Evolutionary conservation across 2,888 invertebrate genomes (phyloP).

Genomic region (Stenodera caucasica): DNA sequence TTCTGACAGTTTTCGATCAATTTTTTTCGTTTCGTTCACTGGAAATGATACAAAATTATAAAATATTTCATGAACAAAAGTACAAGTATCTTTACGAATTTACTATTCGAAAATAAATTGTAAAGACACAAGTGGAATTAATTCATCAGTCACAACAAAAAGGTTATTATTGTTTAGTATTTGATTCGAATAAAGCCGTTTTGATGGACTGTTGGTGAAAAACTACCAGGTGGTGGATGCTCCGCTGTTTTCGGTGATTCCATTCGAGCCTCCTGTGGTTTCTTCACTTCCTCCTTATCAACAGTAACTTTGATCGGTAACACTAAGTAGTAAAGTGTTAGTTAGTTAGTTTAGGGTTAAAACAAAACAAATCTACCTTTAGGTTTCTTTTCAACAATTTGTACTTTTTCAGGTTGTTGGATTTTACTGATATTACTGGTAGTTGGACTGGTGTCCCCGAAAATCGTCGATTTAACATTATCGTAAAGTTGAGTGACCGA

Average conservation of each 20-base stretch:
- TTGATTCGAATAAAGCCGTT: background rate
- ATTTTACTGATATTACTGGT: background rate
- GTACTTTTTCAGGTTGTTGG: slow-evolving; percentile 8
- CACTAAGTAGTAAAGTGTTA: slow-evolving; percentile 8
- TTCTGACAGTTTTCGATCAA: slow-evolving; percentile 43
- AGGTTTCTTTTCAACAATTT: slow-evolving; percentile 15
- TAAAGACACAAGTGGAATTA: background rate
- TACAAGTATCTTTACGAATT: too few species aligned
- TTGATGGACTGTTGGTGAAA: background rate
- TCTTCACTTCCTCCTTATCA: slow-evolving; percentile 34
- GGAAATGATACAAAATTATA: background rate
- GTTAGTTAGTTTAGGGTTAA: too few species aligned
- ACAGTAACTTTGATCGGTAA: slow-evolving; percentile 37
- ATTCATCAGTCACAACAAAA: background rate
- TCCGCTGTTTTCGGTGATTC: background rate
- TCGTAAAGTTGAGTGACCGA: slow-evolving; percentile 31
- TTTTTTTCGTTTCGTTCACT: slow-evolving; percentile 10
- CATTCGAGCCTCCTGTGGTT: slow-evolving; percentile 22
- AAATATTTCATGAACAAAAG: too few species aligned
- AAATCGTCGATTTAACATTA: slow-evolving; percentile 30
- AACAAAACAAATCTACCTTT: slow-evolving; percentile 20
- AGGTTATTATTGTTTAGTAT: background rate
- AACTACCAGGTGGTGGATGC: background rate
- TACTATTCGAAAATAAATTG: background rate
- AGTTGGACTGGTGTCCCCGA: slow-evolving; percentile 21